Conservation (phyloP, 2,113 vertebrate species). For the Brachirus orientalis region DNA sequence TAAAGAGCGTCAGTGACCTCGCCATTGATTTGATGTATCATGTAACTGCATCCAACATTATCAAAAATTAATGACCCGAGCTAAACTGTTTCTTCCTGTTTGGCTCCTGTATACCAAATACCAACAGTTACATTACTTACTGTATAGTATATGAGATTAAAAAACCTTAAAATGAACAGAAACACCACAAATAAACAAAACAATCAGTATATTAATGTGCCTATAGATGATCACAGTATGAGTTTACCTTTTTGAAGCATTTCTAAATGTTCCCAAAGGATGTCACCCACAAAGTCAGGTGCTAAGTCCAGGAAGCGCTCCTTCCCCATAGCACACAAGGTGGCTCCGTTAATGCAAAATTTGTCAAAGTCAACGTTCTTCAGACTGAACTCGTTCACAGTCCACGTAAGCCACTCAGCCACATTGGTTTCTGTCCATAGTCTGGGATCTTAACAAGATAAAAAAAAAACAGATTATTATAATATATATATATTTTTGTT, state of each 20-base stretch:
- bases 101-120: slow-evolving; percentile 40
- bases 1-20: slow-evolving; percentile 73
- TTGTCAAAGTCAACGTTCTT: slow-evolving; percentile 97
- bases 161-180: background rate
- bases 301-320: slow-evolving; percentile 97
- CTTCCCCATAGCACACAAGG: slow-evolving; percentile 93
- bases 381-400: slow-evolving; percentile 97
- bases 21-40: slow-evolving; percentile 78
- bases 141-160: no score
- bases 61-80: slow-evolving; percentile 77
- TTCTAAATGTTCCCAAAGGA: slow-evolving; percentile 98
- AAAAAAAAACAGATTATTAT: background rate
- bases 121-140: slow-evolving; percentile 16
- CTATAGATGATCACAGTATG: background rate
- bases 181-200: background rate
- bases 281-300: slow-evolving; percentile 98
- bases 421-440: slow-evolving; percentile 97
- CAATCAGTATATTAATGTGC: background rate
- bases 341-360: slow-evolving; percentile 94
- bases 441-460: slow-evolving; percentile 86
- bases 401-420: slow-evolving; percentile 96
- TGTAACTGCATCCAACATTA: slow-evolving; percentile 74
- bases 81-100: slow-evolving; percentile 70
- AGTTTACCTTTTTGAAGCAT: slow-evolving; percentile 97
- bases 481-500: no score